Evolutionary conservation across 2,113 vertebrate species (phyloP).

Genomic region (Patagioenas fasciata): DNA sequence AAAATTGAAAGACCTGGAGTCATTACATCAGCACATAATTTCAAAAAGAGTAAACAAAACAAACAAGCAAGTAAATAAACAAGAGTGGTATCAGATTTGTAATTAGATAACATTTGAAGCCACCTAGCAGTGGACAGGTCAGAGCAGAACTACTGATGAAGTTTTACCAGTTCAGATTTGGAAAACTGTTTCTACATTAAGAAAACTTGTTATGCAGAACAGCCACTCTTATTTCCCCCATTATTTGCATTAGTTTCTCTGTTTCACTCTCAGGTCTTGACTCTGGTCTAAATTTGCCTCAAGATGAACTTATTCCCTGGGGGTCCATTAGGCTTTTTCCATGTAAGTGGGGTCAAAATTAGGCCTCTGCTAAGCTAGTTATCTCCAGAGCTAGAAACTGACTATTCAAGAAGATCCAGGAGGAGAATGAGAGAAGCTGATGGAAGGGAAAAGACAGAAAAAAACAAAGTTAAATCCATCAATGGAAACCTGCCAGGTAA

Average conservation of each 20-base stretch:
- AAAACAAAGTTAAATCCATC: background rate
- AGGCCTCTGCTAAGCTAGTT: slow-evolving; percentile 9
- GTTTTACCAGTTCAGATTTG: background rate
- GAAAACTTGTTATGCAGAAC: background rate
- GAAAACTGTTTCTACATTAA: background rate
- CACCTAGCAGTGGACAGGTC: background rate
- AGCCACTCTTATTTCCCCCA: background rate
- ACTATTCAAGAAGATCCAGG: background rate
- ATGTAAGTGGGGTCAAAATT: slow-evolving; percentile 19
- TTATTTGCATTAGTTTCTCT: background rate
- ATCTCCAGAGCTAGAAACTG: background rate
- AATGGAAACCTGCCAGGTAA: background rate
- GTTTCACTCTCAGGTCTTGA: background rate
- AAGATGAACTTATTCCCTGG: background rate
- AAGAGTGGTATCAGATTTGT: background rate
- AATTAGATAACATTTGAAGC: background rate
- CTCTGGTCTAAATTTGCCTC: slow-evolving; percentile 22
- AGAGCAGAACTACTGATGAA: background rate
- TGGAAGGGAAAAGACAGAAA: background rate
- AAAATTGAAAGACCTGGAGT: background rate
- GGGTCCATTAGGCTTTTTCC: background rate
- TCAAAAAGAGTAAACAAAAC: background rate
- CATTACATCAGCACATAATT: background rate
- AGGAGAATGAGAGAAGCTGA: background rate
- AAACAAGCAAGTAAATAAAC: background rate